Base-by-base conservation (phyloP, 1,140 invertebrate species). In the Lucilia cuprina region DNA sequence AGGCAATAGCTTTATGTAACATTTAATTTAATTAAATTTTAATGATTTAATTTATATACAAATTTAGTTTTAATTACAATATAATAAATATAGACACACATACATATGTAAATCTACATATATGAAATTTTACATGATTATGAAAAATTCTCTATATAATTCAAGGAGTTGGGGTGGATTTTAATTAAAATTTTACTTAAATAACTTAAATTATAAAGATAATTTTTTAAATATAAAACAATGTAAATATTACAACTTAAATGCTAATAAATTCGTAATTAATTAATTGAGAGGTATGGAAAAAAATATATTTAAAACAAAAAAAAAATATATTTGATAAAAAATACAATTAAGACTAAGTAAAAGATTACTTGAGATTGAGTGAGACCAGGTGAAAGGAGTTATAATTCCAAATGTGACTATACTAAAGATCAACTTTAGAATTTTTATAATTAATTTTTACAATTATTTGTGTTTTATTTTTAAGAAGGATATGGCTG, bases 371-470 rank as follows among this genome's bases (percentile, higher is more conserved):
- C 25, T 2, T 30, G 50, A 14, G 50, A 55, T 8, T 55, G 17
- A 55, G 17, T n/a, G 12, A 55, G 50, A 55, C 12, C 13, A 55
- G 50, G 17, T 17, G 50, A 55, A 55, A 55, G 17, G 9, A 55
- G 9, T 55, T 41, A 7, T 0, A 55, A 55, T n/a, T 55, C 12
- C 3, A 55, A 55, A 55, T 14, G 10, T 41, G 9, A n/a, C 17
- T 34, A 19, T 9, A 21, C 77, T 80, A 80, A 80, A 80, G 77
- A 80, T 80, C 77, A 80, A 80, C 77, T 80, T 80, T 80, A 14
- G 30, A 78, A 2, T n/a, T 60, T 60, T 60, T 60, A 17, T 60
- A 14, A 60, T 21, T 70, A 21, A 70, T 25, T 70, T 70, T 21
- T 70, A 70, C 21, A 21, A 9, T 19, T 19, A 55, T 55, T 55